phyloP scores from a whole-genome alignment of 2,113 vertebrate species.

The Lophura nycthemera region DNA sequence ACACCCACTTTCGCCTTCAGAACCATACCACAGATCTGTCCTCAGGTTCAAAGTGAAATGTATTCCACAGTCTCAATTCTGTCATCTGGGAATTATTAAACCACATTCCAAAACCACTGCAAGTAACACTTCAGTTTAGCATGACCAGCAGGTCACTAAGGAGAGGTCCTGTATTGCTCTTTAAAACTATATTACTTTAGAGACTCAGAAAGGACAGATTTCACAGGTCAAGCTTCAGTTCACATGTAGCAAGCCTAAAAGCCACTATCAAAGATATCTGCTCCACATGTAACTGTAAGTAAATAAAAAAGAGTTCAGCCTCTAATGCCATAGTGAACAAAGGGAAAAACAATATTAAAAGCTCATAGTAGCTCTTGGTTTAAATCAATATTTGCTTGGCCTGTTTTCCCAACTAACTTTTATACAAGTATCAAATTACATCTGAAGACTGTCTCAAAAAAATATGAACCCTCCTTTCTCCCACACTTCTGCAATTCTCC shows the following conservation, averaged over 20 bases:
- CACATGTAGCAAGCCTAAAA: constrained; percentile 27
- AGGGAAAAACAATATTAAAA: constrained; percentile 45
- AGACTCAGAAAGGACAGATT: constrained; percentile 30
- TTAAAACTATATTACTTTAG: constrained; percentile 41
- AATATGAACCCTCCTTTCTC: background rate
- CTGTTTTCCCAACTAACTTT: constrained; percentile 45
- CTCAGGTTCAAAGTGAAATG: background rate
- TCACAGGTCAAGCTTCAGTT: constrained; percentile 45
- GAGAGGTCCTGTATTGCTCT: background rate
- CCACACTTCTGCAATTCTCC: background rate
- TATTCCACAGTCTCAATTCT: constrained; percentile 36
- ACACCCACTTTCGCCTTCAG: background rate
- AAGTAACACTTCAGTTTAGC: constrained; percentile 58
- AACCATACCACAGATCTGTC: background rate
- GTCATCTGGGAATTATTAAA: constrained; percentile 34
- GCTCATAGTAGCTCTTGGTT: background rate
- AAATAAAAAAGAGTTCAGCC: constrained; percentile 56
- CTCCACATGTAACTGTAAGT: background rate
- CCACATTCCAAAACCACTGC: constrained; percentile 24
- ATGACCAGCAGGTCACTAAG: constrained; percentile 41
- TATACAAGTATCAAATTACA: background rate
- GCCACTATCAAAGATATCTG: constrained; percentile 40
- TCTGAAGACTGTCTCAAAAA: constrained; percentile 1
- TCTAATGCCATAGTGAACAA: constrained; percentile 14
- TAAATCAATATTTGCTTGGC: constrained; percentile 61